Evolutionary conservation across 1,140 invertebrate species (phyloP).

Genomic region (Forficula auricularia): DNA sequence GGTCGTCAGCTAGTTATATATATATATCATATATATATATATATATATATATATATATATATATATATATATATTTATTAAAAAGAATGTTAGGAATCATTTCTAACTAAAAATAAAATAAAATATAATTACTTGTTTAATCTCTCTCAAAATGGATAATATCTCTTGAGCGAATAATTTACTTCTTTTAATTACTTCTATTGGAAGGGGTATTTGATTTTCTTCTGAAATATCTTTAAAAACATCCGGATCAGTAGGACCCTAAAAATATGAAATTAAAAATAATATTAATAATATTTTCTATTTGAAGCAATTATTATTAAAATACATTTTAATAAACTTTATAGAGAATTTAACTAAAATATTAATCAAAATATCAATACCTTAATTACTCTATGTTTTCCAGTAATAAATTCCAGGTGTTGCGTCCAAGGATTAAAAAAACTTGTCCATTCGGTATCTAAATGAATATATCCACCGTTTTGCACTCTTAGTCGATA

Average conservation of each 20-base stretch:
- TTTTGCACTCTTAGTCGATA: conserved; percentile 67
- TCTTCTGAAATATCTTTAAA: conserved; percentile 33
- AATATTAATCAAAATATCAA: conserved; percentile 7
- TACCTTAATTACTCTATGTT: conserved; percentile 67
- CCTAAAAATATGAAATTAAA: conserved; percentile 25
- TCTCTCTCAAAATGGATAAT: conserved; percentile 43
- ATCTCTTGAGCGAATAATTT: conserved; percentile 50
- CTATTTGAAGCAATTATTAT: not conserved
- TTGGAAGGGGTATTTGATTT: conserved; percentile 10
- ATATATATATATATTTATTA: too few species aligned
- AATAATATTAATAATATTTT: not conserved
- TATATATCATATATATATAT: too few species aligned
- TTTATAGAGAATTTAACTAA: not conserved
- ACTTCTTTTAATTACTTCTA: conserved; percentile 40
- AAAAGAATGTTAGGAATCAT: too few species aligned
- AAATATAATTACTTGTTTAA: conserved; percentile 19
- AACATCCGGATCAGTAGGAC: conserved; percentile 51
- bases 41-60: too few species aligned
- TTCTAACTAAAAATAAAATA: too few species aligned
- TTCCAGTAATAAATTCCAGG: conserved; percentile 78
- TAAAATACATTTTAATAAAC: not conserved
- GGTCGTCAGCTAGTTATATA: too few species aligned
- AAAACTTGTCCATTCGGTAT: conserved; percentile 87
- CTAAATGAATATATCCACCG: conserved; percentile 59
- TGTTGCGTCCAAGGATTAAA: conserved; percentile 84